Evolutionary conservation across 64 coral and sea anemone genomes (phyloP).

Genomic region (Astreopora myriophthalma): DNA sequence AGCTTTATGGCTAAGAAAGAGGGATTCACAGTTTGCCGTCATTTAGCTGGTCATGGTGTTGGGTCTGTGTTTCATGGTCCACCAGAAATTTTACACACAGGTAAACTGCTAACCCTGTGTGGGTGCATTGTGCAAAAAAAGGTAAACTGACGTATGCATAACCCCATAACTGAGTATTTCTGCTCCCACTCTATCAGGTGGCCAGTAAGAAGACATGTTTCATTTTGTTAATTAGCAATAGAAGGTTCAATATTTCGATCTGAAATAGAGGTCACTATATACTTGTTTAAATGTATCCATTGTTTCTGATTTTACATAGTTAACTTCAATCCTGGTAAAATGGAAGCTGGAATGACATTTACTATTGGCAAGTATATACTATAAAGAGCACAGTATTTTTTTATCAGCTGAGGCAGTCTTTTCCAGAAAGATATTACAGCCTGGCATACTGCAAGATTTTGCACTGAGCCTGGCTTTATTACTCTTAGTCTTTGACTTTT

Average conservation of each 20-base stretch:
- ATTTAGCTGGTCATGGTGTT: slow-evolving; percentile 84
- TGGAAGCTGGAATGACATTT: slow-evolving; percentile 88
- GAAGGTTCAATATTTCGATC: no score
- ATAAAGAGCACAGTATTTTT: no score
- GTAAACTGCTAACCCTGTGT: neutral
- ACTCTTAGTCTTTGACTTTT: no score
- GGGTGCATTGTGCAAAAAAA: neutral
- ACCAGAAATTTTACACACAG: slow-evolving; percentile 84
- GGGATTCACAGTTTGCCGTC: slow-evolving; percentile 74
- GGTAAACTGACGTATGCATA: neutral
- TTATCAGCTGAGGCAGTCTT: no score
- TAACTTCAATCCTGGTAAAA: slow-evolving; percentile 74
- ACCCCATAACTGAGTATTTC: no score
- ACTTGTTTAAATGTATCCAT: neutral
- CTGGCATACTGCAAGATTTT: no score
- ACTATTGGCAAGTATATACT: slow-evolving; percentile 60
- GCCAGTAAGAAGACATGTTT: no score
- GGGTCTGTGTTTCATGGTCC: slow-evolving; percentile 82
- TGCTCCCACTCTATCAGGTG: no score
- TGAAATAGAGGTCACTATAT: no score
- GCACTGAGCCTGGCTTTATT: no score
- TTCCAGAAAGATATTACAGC: no score
- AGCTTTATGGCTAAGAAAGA: slow-evolving; percentile 66
- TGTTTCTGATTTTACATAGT: slow-evolving; percentile 21
- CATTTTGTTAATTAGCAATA: no score